phyloP scores from a whole-genome alignment of 1,140 invertebrate species.

The Lasaia peninsularis region DNA sequence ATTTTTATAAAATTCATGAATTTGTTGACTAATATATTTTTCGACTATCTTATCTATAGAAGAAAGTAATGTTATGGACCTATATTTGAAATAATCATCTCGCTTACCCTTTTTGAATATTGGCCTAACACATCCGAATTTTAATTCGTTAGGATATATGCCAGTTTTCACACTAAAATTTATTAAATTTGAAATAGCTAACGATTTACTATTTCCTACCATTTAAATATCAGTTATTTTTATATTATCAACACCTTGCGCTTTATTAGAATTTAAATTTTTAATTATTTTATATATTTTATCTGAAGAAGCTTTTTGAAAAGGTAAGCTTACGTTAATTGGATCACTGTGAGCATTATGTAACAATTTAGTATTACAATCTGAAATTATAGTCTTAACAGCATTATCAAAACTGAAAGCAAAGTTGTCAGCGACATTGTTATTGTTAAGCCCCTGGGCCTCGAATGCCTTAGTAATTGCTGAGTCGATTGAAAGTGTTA shows the following conservation, averaged over 20 bases:
- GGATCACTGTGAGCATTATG: slow-evolving; percentile 7
- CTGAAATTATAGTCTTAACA: slow-evolving; percentile 21
- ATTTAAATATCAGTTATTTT: slow-evolving; percentile 27
- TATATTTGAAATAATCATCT: slow-evolving; percentile 32
- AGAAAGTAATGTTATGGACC: slow-evolving; percentile 35
- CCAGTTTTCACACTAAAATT: slow-evolving; percentile 25
- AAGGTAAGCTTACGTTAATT: slow-evolving; percentile 24
- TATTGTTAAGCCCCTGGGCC: slow-evolving; percentile 20
- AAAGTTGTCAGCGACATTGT: slow-evolving; percentile 29
- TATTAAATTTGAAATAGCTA: slow-evolving; percentile 26
- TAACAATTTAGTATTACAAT: slow-evolving; percentile 18
- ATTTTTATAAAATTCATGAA: slow-evolving; percentile 30
- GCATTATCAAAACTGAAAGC: slow-evolving; percentile 21
- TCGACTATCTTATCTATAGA: slow-evolving; percentile 35
- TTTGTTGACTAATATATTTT: slow-evolving; percentile 33
- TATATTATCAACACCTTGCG: slow-evolving; percentile 27
- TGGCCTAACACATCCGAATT: slow-evolving; percentile 30
- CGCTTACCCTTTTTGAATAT: slow-evolving; percentile 32
- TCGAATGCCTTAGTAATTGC: slow-evolving; percentile 30
- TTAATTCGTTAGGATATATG: slow-evolving; percentile 27
- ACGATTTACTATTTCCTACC: slow-evolving; percentile 4
- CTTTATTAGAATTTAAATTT: slow-evolving; percentile 30
- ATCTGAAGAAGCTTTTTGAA: slow-evolving; percentile 27
- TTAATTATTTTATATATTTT: slow-evolving; percentile 28
- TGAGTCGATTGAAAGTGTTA: slow-evolving; percentile 30